Evolutionary conservation across 2,113 vertebrate species (phyloP), one percentile per base, ranked within the genome.

Genomic region (Cyphomyrus plagiostoma): DNA sequence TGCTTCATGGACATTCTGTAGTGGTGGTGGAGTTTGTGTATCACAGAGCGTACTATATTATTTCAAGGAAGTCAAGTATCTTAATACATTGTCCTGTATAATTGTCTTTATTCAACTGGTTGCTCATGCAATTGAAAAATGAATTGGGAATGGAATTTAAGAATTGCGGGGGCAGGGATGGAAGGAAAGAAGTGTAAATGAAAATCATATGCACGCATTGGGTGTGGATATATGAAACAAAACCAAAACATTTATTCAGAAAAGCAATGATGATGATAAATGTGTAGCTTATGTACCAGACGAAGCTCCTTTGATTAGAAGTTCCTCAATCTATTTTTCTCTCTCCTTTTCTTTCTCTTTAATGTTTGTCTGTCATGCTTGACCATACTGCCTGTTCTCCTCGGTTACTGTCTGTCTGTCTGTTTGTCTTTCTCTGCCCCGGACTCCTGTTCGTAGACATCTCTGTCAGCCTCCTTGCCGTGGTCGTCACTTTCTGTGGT

Each of bases 401-500:
- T 89, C 89, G 91, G 89, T 91, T 89, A n/a, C 88, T 93, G 35
- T 92, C 90, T 94, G 92, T 77, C 35, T 39, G 70, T 77, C 35
- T 39, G 70, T 94, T 91, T 90, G 94, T 91, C 92, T 7, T 88
- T 84, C 85, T 82, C 58, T 17, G 53, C 56, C 56, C 48, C n/a
- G 62, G 58, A 35, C 83, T 91, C 49, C 45, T 85, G 74, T 86
- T 21, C 50, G 87, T 83, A 88, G 98, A 99, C 91, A 95, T 99
- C 94, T 99, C 98, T n/a, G 97, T 99, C 94, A 99, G 98, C 95
- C 96, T 99, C 85, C 95, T 99, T 88, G 98, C 98, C 56, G 97
- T 99, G 53, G 96, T 99, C 4, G 98, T 99, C 95, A 97, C 97
- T 95, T 99, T 99, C 95, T 99, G 98, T 66, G 98, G 98, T 90